Conservation (phyloP, 1,140 invertebrate species). For the Drosophila malerkotliana region DNA sequence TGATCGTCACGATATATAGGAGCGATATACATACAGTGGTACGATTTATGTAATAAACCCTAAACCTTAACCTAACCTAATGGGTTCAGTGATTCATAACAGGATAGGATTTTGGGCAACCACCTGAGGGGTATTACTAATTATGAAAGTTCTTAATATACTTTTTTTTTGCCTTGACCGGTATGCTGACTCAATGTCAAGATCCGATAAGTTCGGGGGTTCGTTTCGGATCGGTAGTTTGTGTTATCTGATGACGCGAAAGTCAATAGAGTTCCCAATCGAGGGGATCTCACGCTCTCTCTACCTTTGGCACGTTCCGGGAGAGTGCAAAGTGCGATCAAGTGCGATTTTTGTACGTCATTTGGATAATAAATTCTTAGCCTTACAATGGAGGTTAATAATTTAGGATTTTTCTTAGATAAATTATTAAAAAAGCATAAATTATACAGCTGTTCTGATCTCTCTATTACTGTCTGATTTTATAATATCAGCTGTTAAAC, state of each 20-base stretch:
- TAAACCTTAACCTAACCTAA: neutral
- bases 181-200: neutral
- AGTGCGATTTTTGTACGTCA: slow-evolving; percentile 13
- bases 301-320: too few relatives aligned
- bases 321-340: slow-evolving; percentile 28
- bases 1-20: slow-evolving; percentile 13
- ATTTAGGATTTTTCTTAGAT: neutral
- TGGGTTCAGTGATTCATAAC: neutral
- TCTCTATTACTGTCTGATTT: too few relatives aligned
- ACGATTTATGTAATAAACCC: neutral
- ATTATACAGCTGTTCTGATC: neutral
- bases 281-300: neutral
- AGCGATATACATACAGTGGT: neutral
- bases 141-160: neutral
- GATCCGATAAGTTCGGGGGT: neutral
- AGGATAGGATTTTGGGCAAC: neutral
- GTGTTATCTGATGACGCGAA: slow-evolving; percentile 40
- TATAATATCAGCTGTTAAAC: slow-evolving; percentile 11
- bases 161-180: neutral
- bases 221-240: neutral
- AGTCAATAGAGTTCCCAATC: slow-evolving; percentile 43
- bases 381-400: neutral
- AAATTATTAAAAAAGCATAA: neutral
- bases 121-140: neutral
- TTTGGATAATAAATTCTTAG: slow-evolving; percentile 2